phyloP scores from a whole-genome alignment of 2,797 vertebrate species.

The Bufotes viridis region DNA sequence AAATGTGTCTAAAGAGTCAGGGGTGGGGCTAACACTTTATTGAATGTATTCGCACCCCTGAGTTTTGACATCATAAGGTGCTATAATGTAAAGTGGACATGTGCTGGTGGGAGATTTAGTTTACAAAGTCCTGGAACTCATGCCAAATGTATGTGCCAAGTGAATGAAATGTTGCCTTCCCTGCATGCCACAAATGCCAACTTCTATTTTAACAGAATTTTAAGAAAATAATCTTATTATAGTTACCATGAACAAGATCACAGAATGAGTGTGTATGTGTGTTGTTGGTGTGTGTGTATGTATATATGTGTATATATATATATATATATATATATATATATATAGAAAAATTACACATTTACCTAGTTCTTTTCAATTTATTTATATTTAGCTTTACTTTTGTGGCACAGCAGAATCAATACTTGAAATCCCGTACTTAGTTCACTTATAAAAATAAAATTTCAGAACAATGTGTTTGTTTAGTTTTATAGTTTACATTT shows the following conservation, averaged over 20 bases:
- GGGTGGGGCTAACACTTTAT: background rate
- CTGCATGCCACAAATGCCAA: background rate
- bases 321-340: background rate
- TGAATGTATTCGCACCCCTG: background rate
- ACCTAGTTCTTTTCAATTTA: too few relatives aligned
- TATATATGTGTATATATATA: background rate
- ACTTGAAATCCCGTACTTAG: background rate
- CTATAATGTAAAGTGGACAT: background rate
- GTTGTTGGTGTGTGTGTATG: too few relatives aligned
- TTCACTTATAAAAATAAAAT: background rate
- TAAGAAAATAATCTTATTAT: background rate
- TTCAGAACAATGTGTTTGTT: background rate
- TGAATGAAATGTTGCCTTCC: background rate
- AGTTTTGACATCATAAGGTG: background rate
- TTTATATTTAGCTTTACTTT: conserved; percentile 1
- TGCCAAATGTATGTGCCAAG: conserved; percentile 32
- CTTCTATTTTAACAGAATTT: background rate
- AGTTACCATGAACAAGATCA: background rate
- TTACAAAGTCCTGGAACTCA: background rate
- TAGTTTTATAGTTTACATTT: background rate
- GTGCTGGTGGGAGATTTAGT: background rate
- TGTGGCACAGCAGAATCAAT: background rate
- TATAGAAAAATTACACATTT: background rate
- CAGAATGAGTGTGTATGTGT: too few relatives aligned
- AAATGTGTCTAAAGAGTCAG: background rate